A percentile compares a stretch with the other conserved stretches of the same genome.
Evolutionary conservation across 2,797 vertebrate genomes (phyloP).

Genomic region (Leptatherina wallacei): DNA sequence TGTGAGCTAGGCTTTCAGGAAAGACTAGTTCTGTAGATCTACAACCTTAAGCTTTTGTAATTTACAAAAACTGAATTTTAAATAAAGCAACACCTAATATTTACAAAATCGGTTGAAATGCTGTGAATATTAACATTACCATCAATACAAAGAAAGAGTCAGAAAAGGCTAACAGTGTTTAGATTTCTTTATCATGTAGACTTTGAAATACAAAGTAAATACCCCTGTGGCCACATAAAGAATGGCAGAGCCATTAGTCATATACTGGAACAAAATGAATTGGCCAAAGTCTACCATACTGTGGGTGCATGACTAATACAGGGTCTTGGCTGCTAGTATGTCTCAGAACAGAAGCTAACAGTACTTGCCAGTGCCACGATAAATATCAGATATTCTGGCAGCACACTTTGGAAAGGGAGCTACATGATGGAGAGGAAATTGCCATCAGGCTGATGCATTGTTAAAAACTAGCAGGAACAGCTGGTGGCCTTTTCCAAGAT

Average conservation of each 20-base stretch:
- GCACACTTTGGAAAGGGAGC: slow-evolving; percentile 73
- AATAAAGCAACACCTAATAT: too few relatives aligned
- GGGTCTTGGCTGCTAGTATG: slow-evolving; percentile 61
- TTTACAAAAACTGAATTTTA: too few relatives aligned
- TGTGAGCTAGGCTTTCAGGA: background rate
- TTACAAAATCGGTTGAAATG: background rate
- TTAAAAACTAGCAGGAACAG: slow-evolving; percentile 69
- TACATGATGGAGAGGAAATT: slow-evolving; percentile 67
- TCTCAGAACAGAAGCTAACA: slow-evolving; percentile 73
- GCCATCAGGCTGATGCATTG: slow-evolving; percentile 72
- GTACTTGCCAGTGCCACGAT: slow-evolving; percentile 73
- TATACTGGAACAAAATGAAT: slow-evolving; percentile 69
- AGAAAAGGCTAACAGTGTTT: slow-evolving; percentile 33
- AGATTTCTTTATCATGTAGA: too few relatives aligned
- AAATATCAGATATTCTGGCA: slow-evolving; percentile 78
- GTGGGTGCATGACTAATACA: slow-evolving; percentile 74
- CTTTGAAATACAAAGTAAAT: slow-evolving; percentile 77
- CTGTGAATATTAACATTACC: slow-evolving; percentile 1
- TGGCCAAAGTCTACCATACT: slow-evolving; percentile 69
- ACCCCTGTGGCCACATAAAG: slow-evolving; percentile 62
- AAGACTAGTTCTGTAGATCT: background rate
- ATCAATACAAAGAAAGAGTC: slow-evolving; percentile 18
- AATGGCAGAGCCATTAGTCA: slow-evolving; percentile 74
- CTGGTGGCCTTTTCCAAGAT: slow-evolving; percentile 74
- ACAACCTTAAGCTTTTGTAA: too few relatives aligned